phyloP scores from a whole-genome alignment of 2,888 invertebrate species.

The Idaea biselata region DNA sequence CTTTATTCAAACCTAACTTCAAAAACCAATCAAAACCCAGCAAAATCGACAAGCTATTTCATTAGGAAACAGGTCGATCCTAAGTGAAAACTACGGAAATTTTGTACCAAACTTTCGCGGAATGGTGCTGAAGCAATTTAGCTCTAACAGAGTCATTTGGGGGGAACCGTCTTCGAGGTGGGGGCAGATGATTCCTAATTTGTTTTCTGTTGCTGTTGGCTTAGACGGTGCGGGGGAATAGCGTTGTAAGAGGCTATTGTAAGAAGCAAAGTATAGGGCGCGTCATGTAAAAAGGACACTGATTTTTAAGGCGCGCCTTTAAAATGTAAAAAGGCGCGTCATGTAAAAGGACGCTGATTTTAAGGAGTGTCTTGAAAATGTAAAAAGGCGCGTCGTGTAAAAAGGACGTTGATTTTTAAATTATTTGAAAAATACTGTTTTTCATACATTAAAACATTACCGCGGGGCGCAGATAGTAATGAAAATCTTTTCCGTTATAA shows the following conservation, averaged over 20 bases:
- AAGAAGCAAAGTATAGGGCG: not conserved
- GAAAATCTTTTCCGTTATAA: no score
- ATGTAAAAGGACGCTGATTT: no score
- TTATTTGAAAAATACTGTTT: no score
- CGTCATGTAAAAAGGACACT: no score
- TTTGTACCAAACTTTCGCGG: conserved; percentile 59
- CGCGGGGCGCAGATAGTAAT: no score
- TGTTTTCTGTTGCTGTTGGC: conserved; percentile 73
- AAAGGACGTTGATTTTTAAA: no score
- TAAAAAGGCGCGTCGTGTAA: no score
- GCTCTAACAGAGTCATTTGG: conserved; percentile 77
- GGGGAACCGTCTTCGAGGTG: conserved; percentile 54
- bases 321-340: no score
- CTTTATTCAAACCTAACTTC: not conserved
- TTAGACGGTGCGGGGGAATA: conserved; percentile 31
- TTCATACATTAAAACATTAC: no score
- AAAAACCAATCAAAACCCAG: conserved; percentile 14
- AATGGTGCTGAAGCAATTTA: conserved; percentile 69
- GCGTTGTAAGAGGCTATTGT: conserved; percentile 19
- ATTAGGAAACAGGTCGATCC: conserved; percentile 55
- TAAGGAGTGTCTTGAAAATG: no score
- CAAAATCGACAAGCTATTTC: conserved; percentile 60
- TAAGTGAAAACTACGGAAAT: conserved; percentile 73
- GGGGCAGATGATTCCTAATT: conserved; percentile 78
- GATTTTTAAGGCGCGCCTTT: no score